These are phyloP conservation scores for Sus scrofa DNA, from an alignment of 2,113 vertebrate species.

Conservation along the genomic window T2T-Sscrofa CM000819.6:96659001-96659500, in stretches of 20 bases:
- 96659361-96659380: conserved; percentile 50
- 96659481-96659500: conserved; percentile 11
- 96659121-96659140: conserved; percentile 70
- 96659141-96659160: conserved; percentile 70
- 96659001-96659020: conserved; percentile 53
- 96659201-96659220: conserved; percentile 55
- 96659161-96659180: conserved; percentile 77
- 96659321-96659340: conserved; percentile 66
- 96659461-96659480: background rate
- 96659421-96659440: background rate
- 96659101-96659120: conserved; percentile 59
- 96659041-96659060: conserved; percentile 48
- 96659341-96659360: conserved; percentile 62
- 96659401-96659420: conserved; percentile 46
- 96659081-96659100: conserved; percentile 59
- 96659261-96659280: conserved; percentile 75
- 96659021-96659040: conserved; percentile 56
- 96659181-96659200: conserved; percentile 71
- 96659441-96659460: background rate
- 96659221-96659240: conserved; percentile 50
- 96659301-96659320: conserved; percentile 67
- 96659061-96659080: conserved; percentile 49
- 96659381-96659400: conserved; percentile 56
- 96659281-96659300: conserved; percentile 72
- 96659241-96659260: conserved; percentile 62